These are phyloP conservation scores for Tychaedon coryphoeus DNA, from an alignment of 2,113 vertebrate species.

Conservation along the genomic window DNA sequence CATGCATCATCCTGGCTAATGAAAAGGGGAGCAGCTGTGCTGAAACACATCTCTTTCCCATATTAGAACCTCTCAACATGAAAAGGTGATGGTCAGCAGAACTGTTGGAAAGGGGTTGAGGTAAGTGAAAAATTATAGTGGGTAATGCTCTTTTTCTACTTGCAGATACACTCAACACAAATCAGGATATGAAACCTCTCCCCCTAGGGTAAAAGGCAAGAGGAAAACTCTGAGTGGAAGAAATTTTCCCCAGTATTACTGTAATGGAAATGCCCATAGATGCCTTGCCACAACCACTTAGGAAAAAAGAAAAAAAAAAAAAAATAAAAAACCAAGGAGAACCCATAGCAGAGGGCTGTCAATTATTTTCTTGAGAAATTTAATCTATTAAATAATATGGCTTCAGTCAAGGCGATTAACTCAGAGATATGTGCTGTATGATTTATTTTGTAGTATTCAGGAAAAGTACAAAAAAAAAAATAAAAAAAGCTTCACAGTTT, in stretches of 20 bases:
- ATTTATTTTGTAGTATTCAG: neutral
- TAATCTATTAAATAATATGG: neutral
- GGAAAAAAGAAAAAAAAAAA: neutral
- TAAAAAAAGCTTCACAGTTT: neutral
- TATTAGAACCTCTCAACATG: neutral
- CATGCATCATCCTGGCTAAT: neutral
- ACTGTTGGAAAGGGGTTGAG: neutral
- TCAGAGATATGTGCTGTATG: neutral
- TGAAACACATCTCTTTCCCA: neutral
- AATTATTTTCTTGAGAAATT: neutral
- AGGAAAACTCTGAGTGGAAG: neutral
- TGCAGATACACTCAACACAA: neutral
- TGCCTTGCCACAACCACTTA: neutral
- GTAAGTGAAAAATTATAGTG: neutral
- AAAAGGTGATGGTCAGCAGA: neutral
- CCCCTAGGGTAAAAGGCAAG: neutral
- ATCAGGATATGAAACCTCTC: neutral
- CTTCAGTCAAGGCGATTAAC: neutral
- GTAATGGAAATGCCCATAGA: neutral
- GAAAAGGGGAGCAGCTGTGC: neutral
- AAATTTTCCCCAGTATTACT: neutral
- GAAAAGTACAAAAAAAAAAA: neutral
- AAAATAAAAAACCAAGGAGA: neutral
- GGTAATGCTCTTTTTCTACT: neutral
- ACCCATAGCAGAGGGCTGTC: neutral